Conservation (phyloP, 30 jellyfish, hydroid and myxozoan genomes). For the Hydractinia echinata region DNA sequence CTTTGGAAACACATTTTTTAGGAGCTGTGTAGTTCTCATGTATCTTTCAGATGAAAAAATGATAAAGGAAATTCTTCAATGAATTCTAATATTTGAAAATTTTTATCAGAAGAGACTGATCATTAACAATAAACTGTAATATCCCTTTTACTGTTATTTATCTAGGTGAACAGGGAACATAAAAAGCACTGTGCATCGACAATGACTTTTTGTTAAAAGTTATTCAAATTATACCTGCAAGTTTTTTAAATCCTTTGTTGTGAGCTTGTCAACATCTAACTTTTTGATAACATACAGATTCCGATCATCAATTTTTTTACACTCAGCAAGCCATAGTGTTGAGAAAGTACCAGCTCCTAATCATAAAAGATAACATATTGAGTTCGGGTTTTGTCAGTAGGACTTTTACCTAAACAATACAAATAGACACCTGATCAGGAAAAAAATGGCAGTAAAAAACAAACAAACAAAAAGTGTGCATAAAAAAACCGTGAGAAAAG, state of each 20-base stretch:
- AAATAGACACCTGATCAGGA: too few species aligned
- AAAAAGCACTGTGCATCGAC: too few species aligned
- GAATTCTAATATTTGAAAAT: too few species aligned
- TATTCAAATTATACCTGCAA: slow-evolving; percentile 17
- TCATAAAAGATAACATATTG: slow-evolving; percentile 24
- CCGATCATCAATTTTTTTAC: neutral
- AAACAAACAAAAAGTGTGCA: neutral
- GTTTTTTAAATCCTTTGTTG: slow-evolving; percentile 20
- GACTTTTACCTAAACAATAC: neutral
- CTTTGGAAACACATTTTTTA: too few species aligned
- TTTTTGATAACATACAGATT: slow-evolving; percentile 31
- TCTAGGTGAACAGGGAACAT: too few species aligned
- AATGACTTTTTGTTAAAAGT: neutral
- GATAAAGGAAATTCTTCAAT: too few species aligned
- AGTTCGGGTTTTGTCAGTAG: neutral
- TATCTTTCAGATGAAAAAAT: too few species aligned
- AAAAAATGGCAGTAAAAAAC: neutral
- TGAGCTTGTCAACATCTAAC: slow-evolving; percentile 32
- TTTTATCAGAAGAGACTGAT: too few species aligned
- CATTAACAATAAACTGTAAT: too few species aligned
- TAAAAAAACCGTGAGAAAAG: neutral
- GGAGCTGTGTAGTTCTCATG: too few species aligned
- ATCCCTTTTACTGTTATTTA: too few species aligned
- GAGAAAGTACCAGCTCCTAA: slow-evolving; percentile 66
- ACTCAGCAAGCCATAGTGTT: slow-evolving; percentile 53